Percentiles rank a stretch among this genome's conserved stretches.
Evolutionary conservation across 2,113 vertebrate genomes (phyloP).

Genomic region (Ellobius talpinus): DNA sequence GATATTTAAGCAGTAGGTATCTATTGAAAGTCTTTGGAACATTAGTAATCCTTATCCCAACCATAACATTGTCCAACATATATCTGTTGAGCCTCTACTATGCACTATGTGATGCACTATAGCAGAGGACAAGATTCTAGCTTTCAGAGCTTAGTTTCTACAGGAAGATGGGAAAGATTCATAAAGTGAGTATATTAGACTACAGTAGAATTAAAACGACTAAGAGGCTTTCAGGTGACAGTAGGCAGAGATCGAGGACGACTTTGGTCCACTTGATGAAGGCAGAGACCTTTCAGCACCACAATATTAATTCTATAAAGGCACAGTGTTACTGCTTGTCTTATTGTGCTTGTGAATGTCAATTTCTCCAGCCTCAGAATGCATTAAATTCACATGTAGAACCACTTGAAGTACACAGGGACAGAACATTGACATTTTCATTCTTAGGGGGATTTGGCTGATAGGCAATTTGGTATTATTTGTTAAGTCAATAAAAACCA

Average conservation of each 20-base stretch:
- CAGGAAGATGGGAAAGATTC: background rate
- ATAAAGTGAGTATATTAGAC: background rate
- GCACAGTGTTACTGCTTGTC: background rate
- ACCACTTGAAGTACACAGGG: background rate
- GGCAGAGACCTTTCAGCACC: background rate
- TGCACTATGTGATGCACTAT: background rate
- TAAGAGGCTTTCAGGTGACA: background rate
- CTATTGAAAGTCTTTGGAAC: background rate
- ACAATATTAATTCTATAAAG: background rate
- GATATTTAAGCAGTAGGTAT: background rate
- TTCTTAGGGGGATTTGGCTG: background rate
- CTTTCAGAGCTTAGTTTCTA: background rate
- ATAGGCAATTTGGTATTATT: constrained; percentile 17
- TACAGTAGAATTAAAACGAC: background rate
- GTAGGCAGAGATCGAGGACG: background rate
- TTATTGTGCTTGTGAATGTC: background rate
- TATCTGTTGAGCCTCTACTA: background rate
- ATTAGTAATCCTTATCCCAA: background rate
- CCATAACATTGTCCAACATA: background rate
- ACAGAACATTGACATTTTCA: background rate
- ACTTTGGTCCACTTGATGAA: background rate
- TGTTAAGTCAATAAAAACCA: constrained; percentile 7
- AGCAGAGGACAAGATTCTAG: background rate
- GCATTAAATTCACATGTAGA: background rate
- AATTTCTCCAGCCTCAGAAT: background rate